phyloP scores from a whole-genome alignment of 2,888 invertebrate species.

The Ceraclea dissimilis region DNA sequence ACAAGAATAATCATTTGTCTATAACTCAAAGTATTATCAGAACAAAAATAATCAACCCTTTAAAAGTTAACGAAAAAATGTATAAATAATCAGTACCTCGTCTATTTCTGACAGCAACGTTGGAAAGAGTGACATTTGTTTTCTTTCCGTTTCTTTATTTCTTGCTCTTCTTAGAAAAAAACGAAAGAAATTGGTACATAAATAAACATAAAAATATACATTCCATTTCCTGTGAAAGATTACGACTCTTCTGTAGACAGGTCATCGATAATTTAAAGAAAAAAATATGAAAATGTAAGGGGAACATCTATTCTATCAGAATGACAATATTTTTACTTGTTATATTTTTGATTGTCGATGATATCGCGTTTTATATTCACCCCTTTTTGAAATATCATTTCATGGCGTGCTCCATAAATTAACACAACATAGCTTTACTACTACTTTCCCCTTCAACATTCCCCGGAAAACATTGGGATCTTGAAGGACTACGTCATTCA shows the following conservation, averaged over 20 bases:
- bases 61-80: not conserved
- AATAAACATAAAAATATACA: conserved; percentile 26
- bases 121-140: conserved; percentile 25
- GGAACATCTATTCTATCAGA: conserved; percentile 4
- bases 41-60: not conserved
- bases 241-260: conserved; percentile 22
- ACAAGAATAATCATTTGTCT: too few species aligned
- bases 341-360: not conserved
- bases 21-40: too few species aligned
- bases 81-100: not conserved
- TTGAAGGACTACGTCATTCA: too few species aligned
- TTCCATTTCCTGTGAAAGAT: conserved; percentile 26
- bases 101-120: conserved; percentile 5
- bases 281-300: not conserved
- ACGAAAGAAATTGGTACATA: conserved; percentile 22
- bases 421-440: too few species aligned
- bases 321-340: conserved; percentile 8
- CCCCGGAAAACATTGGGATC: too few species aligned
- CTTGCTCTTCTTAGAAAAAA: conserved; percentile 7
- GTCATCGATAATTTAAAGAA: conserved; percentile 24
- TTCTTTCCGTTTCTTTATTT: conserved; percentile 18
- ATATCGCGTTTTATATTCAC: not conserved
- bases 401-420: not conserved
- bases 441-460: too few species aligned
- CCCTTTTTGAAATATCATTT: not conserved